Evolutionary conservation across 2,113 vertebrate species (phyloP).

Genomic region (Menura novaehollandiae): DNA sequence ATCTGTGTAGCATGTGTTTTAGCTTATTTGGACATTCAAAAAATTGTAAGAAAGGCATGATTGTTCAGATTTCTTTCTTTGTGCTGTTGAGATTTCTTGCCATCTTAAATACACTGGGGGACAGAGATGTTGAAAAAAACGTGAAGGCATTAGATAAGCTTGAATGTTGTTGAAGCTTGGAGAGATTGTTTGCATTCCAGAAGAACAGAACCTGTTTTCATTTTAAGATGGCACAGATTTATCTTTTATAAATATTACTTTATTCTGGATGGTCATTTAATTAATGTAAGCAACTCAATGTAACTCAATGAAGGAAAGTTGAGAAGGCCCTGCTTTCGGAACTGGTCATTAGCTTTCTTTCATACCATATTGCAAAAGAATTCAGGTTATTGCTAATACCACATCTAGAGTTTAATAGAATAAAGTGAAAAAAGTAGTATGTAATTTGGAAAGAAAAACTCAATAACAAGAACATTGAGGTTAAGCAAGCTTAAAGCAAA

Average conservation of each 20-base stretch:
- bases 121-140: not conserved
- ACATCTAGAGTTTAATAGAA: not conserved
- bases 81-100: not conserved
- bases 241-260: not conserved
- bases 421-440: not conserved
- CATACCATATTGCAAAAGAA: not conserved
- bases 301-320: not conserved
- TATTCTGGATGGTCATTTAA: not conserved
- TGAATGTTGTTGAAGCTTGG: not conserved
- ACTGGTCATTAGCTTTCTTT: not conserved
- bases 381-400: not conserved
- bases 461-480: rapidly evolving
- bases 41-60: not conserved
- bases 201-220: not conserved
- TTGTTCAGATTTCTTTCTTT: not conserved
- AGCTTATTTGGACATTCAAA: not conserved
- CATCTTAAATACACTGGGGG: not conserved
- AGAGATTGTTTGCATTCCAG: not conserved
- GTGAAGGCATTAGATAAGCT: not conserved
- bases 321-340: not conserved
- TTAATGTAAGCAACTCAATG: not conserved
- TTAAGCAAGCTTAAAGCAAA: not conserved
- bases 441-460: not conserved
- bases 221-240: not conserved
- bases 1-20: not conserved